phyloP scores from a whole-genome alignment of 1,140 invertebrate species.

The Drosophila trapezifrons region DNA sequence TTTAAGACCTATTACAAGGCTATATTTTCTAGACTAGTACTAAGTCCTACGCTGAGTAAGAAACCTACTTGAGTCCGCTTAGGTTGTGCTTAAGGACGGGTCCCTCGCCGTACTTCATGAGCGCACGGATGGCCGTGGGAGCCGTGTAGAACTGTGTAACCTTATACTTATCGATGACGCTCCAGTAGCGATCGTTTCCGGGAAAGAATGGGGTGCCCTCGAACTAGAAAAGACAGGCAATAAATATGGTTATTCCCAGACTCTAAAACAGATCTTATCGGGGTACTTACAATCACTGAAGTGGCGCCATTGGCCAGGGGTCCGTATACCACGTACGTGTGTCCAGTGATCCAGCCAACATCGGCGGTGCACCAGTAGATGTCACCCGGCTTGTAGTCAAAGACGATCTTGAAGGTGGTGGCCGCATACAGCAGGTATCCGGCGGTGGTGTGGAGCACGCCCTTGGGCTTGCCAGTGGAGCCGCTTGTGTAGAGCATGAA shows the following conservation, averaged over 20 bases:
- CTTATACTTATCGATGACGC: slow-evolving; percentile 96
- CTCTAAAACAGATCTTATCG: neutral
- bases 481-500: slow-evolving; percentile 99
- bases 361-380: slow-evolving; percentile 99
- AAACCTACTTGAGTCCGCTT: slow-evolving; percentile 84
- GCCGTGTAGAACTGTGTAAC: slow-evolving; percentile 99
- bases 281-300: slow-evolving; percentile 91
- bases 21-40: too few relatives aligned
- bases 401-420: slow-evolving; percentile 96
- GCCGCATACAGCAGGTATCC: slow-evolving; percentile 97
- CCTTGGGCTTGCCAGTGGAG: slow-evolving; percentile 98
- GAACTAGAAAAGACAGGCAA: slow-evolving; percentile 88
- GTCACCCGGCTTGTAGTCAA: slow-evolving; percentile 96
- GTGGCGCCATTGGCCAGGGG: slow-evolving; percentile 97
- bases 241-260: slow-evolving; percentile 7
- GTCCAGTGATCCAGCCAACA: slow-evolving; percentile 99
- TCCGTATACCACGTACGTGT: slow-evolving; percentile 98
- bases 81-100: slow-evolving; percentile 88
- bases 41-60: too few relatives aligned
- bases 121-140: slow-evolving; percentile 97
- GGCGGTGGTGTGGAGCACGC: slow-evolving; percentile 96
- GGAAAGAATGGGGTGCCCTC: slow-evolving; percentile 98
- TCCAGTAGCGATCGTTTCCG: slow-evolving; percentile 96
- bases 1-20: too few relatives aligned
- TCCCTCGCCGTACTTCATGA: slow-evolving; percentile 96